Percentiles rank a stretch among this genome's conserved stretches.
These are phyloP conservation scores for Panagrolaimus sp. DNA, from an alignment of 1,140 invertebrate species.

Conservation along the genomic window DNA sequence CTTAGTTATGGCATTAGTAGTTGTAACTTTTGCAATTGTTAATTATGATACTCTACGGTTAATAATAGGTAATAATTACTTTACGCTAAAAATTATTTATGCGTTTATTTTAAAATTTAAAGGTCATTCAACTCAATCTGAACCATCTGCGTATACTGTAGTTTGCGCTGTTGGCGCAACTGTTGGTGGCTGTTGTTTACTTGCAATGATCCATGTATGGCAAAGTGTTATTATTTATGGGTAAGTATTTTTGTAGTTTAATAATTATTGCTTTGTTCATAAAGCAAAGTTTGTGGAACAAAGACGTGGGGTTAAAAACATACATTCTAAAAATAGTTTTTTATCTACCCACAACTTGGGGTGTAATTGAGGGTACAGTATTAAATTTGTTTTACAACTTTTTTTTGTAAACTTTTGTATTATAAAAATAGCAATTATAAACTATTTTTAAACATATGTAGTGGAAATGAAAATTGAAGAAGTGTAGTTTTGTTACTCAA, in stretches of 20 bases:
- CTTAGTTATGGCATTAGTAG: constrained; percentile 36
- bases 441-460: no score
- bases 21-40: constrained; percentile 33
- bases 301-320: no score
- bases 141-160: constrained; percentile 20
- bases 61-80: constrained; percentile 34
- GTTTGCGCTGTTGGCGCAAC: constrained; percentile 32
- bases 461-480: no score
- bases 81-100: not conserved
- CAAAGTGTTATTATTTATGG: constrained; percentile 43
- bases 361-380: no score
- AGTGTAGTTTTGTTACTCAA: no score
- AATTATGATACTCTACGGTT: constrained; percentile 40
- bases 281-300: no score
- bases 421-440: no score
- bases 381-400: no score
- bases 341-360: no score
- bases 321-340: no score
- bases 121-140: constrained; percentile 28
- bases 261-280: not conserved
- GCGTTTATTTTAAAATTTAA: constrained; percentile 12
- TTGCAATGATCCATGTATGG: constrained; percentile 42
- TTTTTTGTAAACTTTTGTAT: no score
- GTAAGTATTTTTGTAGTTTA: constrained; percentile 17
- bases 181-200: constrained; percentile 33